These are phyloP conservation scores for Arge pagana DNA, from an alignment of 2,888 invertebrate genomes.

Conservation along the genomic window DNA sequence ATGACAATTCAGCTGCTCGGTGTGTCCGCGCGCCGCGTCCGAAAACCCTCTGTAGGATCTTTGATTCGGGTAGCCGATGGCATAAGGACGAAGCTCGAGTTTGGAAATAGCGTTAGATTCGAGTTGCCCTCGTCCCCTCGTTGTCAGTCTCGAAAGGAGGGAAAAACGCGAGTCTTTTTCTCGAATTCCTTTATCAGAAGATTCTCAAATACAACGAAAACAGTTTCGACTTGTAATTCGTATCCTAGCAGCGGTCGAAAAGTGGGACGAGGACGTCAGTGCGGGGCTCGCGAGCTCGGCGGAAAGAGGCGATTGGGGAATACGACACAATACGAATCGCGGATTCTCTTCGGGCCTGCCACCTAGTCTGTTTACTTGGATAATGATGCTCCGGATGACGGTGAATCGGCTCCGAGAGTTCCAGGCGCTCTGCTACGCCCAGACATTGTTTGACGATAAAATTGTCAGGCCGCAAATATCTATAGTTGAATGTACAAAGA, in stretches of 20 bases:
- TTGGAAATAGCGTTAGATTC: background rate
- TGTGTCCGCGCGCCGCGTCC: too few species aligned
- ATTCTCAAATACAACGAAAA: constrained; percentile 6
- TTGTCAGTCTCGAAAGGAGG: too few species aligned
- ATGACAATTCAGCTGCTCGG: too few species aligned
- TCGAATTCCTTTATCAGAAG: constrained; percentile 1
- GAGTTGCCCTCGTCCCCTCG: background rate
- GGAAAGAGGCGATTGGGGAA: constrained; percentile 41
- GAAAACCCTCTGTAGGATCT: too few species aligned
- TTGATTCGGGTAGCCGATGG: too few species aligned
- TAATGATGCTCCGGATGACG: constrained; percentile 51
- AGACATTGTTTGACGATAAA: constrained; percentile 53
- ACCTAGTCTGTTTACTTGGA: constrained; percentile 50
- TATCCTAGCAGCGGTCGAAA: constrained; percentile 8
- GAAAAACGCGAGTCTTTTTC: background rate
- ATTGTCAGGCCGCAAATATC: constrained; percentile 52
- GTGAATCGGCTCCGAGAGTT: constrained; percentile 39
- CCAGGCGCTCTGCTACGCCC: constrained; percentile 12
- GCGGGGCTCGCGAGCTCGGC: too few species aligned
- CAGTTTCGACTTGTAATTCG: constrained; percentile 11
- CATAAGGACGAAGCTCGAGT: too few species aligned
- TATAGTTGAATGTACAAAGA: constrained; percentile 52
- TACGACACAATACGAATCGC: constrained; percentile 47
- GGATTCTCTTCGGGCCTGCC: constrained; percentile 44
- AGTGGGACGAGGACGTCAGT: constrained; percentile 5